Evolutionary conservation across 1,140 invertebrate species (phyloP).

Genomic region (Brachystomella parvula): DNA sequence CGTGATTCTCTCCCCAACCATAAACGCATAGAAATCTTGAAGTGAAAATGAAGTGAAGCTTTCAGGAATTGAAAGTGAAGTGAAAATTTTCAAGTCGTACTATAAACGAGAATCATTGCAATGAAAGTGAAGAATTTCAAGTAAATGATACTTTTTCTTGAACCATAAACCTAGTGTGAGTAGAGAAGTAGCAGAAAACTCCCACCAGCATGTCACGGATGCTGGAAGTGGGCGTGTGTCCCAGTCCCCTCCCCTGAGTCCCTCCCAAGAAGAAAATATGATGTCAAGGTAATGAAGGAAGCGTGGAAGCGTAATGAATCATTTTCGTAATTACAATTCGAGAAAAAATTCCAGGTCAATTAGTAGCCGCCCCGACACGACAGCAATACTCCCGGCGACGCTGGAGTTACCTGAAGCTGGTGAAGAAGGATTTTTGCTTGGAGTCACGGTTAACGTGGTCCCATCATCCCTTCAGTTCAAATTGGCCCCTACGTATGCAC

Average conservation of each 20-base stretch:
- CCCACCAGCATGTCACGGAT: slow-evolving; percentile 7
- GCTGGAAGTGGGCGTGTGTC: slow-evolving; percentile 9
- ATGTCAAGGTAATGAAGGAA: slow-evolving; percentile 22
- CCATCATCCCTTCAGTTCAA: slow-evolving; percentile 73
- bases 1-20: too few relatives aligned
- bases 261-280: slow-evolving; percentile 19
- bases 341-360: background rate
- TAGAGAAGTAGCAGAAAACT: slow-evolving; percentile 29
- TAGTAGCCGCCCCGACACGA: slow-evolving; percentile 52
- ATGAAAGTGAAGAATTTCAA: too few relatives aligned
- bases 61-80: too few relatives aligned
- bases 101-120: too few relatives aligned
- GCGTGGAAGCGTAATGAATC: background rate
- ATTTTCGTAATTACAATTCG: background rate
- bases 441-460: slow-evolving; percentile 78
- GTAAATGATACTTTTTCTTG: too few relatives aligned
- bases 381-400: slow-evolving; percentile 82
- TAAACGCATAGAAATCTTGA: too few relatives aligned
- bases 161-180: slow-evolving; percentile 12
- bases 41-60: too few relatives aligned
- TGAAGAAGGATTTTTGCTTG: slow-evolving; percentile 80
- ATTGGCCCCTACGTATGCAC: slow-evolving; percentile 85
- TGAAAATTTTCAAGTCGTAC: too few relatives aligned
- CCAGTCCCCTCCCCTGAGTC: slow-evolving; percentile 28
- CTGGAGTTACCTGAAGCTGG: slow-evolving; percentile 89